phyloP scores from a whole-genome alignment of 2,888 invertebrate species.

The Diadegma fenestrale region DNA sequence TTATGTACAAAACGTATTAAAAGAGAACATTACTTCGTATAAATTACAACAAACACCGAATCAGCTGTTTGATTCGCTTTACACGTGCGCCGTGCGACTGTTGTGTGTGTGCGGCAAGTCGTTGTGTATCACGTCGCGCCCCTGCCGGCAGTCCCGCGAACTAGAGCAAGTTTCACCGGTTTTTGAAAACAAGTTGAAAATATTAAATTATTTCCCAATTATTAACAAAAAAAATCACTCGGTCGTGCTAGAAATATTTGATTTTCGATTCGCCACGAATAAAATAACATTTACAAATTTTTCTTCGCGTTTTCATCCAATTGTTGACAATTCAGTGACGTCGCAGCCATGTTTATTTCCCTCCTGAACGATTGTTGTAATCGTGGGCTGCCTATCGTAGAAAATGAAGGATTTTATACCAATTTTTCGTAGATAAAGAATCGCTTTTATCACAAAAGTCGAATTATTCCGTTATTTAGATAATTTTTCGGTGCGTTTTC shows the following conservation, averaged over 20 bases:
- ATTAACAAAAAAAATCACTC: not conserved
- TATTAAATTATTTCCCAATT: not conserved
- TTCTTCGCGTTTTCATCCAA: not conserved
- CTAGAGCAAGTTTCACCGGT: not conserved
- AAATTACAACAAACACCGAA: conserved; percentile 7
- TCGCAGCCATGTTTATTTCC: conserved; percentile 9
- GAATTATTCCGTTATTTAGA: not conserved
- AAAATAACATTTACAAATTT: not conserved
- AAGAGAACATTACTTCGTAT: not conserved
- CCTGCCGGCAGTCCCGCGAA: not conserved
- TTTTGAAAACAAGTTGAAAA: not conserved
- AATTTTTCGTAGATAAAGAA: not conserved
- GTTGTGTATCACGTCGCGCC: conserved; percentile 1
- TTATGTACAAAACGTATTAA: not conserved
- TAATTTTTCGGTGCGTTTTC: not conserved
- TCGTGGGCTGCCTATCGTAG: not conserved
- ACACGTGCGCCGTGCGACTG: conserved; percentile 10
- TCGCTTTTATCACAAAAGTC: not conserved
- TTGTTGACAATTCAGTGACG: not conserved
- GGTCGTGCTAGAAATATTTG: not conserved
- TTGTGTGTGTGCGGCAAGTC: no score
- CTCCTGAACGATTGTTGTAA: not conserved
- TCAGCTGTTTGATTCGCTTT: conserved; percentile 13
- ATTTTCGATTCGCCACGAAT: not conserved
- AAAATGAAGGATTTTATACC: not conserved